phyloP scores from a whole-genome alignment of 2,113 vertebrate genomes.

The Laticauda laticaudata region DNA sequence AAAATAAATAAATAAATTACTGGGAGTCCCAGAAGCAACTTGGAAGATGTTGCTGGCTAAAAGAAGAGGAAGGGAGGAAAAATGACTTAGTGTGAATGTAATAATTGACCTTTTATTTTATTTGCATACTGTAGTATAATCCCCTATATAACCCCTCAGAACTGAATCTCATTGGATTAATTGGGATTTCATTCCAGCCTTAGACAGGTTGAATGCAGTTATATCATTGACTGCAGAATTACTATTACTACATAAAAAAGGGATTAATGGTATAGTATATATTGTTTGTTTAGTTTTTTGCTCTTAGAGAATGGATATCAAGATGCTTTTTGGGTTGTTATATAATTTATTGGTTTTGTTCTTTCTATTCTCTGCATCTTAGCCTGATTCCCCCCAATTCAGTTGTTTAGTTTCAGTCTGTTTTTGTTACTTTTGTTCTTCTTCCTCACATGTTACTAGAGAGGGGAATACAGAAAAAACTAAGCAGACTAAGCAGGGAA shows the following conservation, averaged over 20 bases:
- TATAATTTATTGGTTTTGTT: not conserved
- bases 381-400: not conserved
- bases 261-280: not conserved
- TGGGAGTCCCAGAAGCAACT: no score
- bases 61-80: no score
- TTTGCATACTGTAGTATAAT: not conserved
- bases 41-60: not conserved
- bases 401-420: not conserved
- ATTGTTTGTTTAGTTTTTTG: not conserved
- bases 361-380: not conserved
- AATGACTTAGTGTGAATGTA: not conserved
- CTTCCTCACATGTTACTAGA: not conserved
- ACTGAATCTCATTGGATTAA: not conserved
- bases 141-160: not conserved
- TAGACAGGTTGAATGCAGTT: not conserved
- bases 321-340: not conserved
- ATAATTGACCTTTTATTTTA: not conserved
- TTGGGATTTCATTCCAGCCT: not conserved
- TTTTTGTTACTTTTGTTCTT: not conserved
- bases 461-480: not conserved
- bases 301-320: not conserved
- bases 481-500: not conserved
- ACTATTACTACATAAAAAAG: not conserved
- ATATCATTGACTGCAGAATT: not conserved
- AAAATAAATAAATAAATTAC: no score